A percentile compares a stretch with the other conserved stretches of the same genome.
phyloP scores from a whole-genome alignment of 2,113 vertebrate genomes.

The Lagopus muta region DNA sequence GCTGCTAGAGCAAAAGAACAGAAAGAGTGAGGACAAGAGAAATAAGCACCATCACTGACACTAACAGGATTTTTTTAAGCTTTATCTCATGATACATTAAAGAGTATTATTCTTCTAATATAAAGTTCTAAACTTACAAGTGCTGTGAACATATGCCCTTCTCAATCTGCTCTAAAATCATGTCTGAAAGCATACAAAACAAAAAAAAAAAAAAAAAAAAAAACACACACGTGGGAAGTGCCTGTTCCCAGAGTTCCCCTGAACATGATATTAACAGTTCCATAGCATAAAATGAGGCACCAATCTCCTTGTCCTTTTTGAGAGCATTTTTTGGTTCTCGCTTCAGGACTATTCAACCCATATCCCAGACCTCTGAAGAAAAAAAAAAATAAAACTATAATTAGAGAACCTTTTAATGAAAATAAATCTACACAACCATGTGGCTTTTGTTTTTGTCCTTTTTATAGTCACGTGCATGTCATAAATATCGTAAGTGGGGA shows the following conservation, averaged over 20 bases:
- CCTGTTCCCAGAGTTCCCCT: not conserved
- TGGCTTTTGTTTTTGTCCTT: not conserved
- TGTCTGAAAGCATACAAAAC: not conserved
- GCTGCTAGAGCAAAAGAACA: constrained; percentile 59
- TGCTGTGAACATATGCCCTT: not conserved
- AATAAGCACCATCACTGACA: constrained; percentile 60
- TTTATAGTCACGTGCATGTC: accelerated
- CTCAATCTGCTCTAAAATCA: constrained; percentile 45
- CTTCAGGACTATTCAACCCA: not conserved
- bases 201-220: not conserved
- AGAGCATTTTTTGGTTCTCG: not conserved
- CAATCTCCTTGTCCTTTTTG: not conserved
- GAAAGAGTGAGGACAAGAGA: constrained; percentile 52
- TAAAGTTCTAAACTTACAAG: constrained; percentile 27
- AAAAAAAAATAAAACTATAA: not conserved
- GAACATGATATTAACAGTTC: not conserved
- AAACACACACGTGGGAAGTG: not conserved
- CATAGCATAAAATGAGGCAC: not conserved
- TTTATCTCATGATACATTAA: constrained; percentile 62
- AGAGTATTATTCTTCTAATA: constrained; percentile 61
- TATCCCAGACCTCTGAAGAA: not conserved
- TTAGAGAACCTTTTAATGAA: not conserved
- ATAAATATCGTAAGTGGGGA: not conserved
- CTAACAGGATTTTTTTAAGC: constrained; percentile 57
- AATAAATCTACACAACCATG: not conserved